Evolutionary conservation across 1,140 invertebrate species (phyloP), one percentile per base, ranked within the genome.

Genomic region (Venustaconcha ellipsiformis): DNA sequence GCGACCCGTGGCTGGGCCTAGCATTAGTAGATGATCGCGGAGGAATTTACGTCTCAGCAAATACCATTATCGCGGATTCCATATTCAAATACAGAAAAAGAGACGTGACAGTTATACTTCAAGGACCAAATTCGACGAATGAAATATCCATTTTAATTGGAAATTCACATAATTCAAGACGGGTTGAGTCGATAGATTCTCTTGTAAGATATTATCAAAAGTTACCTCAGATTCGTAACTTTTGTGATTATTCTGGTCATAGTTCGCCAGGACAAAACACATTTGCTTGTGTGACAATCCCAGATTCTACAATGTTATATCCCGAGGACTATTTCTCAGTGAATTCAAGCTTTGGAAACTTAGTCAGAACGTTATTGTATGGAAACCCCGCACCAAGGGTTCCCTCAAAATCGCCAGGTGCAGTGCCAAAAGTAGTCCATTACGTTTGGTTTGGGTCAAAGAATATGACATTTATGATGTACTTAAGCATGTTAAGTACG

Each of bases 361-460:
- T 76, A 23, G 76, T 70, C 1, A 64, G 82, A 48, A 67, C 23
- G 8, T 13, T 83, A 14, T 15, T 78, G 0, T 83, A 83, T 67
- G 78, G 79, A 20, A n/a, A 68, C 18, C 23, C 55, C 3, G 68
- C 71, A 8, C 26, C 65, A 48, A 70, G 75, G 13, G 56, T 30
- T 6, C 57, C 76, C 1, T 37, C 71, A 14, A 48, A 70, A 56
- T 67, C 81, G 14, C 80, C 80, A 56, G 74, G 78, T 57, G 14
- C 18, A 13, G 84, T 87, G n/a, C 86, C 86, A 18, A 83, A 83
- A 57, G 81, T 86, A 26, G 80, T 84, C 17, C 86, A 88, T 57
- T 83, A 86, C 37, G 80, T 85, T 12, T 87, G 85, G 85, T 85
- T 83, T 70, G 74, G 76, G 1, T 18, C 59, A 17, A 78, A 76